Base-by-base conservation (phyloP, 2,888 invertebrate genomes). In the Athrips mouffetella region DNA sequence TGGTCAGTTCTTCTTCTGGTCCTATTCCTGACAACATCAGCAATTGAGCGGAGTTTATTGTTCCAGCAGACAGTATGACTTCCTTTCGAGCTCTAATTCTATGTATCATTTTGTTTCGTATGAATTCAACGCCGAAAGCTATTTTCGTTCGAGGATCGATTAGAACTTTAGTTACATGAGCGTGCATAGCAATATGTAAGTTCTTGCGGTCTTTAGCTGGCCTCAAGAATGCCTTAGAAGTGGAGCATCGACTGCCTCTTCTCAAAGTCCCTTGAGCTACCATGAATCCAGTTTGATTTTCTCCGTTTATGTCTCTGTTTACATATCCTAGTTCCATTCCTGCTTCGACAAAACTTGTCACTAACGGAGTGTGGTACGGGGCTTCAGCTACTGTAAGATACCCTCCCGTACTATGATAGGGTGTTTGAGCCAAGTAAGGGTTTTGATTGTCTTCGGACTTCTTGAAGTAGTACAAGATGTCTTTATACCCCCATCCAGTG, bases 11-110 rank as follows among this genome's bases (percentile, higher is more conserved):
- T 15, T 91, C 91, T 45, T 90, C 89, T 0, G 94, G 94, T 0
- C 96, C 96, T 8, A 98, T 91, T 0, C 98, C 99, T 6, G 97
- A 97, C 0, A 99, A 77, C 96, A 98, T 96, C 30, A 99, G 79
- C 1, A 99, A 69, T 71, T 99, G 98, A 0, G 99, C 97, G 0
- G 98, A 95, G 71, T 98, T 98, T 0, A 99, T 91, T 0, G 98
- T 91, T 0, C 99, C 99, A 0, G 94, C 97, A 0, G 96, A 95
- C 1, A 99, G 70, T 42, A 99, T 94, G 0, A 99, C 94, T 76
- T 97, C 97, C 71, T 94, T 96, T 25, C 90, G 90, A 0, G 96
- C 96, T 50, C 93, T 84, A 1, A 96, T 91, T 42, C 94, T 90
- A 62, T 93, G 91, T 0, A 94, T 70, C 78, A 92, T 92, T 42